Evolutionary conservation across 1,140 invertebrate genomes (phyloP).

Genomic region (Lasaia peninsularis): DNA sequence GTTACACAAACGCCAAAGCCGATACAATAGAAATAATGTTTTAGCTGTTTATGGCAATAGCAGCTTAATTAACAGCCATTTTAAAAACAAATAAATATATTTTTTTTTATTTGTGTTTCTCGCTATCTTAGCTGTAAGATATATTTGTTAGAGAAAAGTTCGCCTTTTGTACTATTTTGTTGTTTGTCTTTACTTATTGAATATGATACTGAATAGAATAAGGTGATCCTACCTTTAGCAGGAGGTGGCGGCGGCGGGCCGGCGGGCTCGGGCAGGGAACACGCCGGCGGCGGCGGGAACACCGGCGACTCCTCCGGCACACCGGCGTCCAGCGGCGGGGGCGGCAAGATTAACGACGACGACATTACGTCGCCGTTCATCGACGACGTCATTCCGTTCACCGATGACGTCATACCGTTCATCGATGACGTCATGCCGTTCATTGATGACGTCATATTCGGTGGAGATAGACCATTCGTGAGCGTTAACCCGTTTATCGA

Average conservation of each 20-base stretch:
- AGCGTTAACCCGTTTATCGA: conserved; percentile 14
- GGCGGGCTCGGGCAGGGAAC: conserved; percentile 84
- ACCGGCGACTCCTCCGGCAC: conserved; percentile 40
- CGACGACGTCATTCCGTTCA: conserved; percentile 43
- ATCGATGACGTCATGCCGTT: conserved; percentile 16
- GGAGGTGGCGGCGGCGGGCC: conserved; percentile 81
- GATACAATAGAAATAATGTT: too few species aligned
- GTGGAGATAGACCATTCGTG: conserved; percentile 27
- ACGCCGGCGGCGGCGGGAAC: conserved; percentile 59
- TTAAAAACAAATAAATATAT: too few species aligned
- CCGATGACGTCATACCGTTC: conserved; percentile 37
- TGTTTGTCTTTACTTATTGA: too few species aligned
- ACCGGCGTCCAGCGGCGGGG: conserved; percentile 39
- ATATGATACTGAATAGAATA: too few species aligned
- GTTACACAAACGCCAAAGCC: too few species aligned
- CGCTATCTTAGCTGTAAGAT: too few species aligned
- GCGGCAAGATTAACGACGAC: conserved; percentile 56
- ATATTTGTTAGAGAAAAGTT: too few species aligned
- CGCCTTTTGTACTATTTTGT: too few species aligned
- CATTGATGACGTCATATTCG: conserved; percentile 30
- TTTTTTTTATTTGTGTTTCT: too few species aligned
- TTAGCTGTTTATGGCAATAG: too few species aligned
- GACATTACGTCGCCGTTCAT: conserved; percentile 53
- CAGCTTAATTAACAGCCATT: too few species aligned
- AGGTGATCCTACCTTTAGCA: too few species aligned